phyloP scores from a whole-genome alignment of 2,888 invertebrate species.

The Criorhina ranunculi region DNA sequence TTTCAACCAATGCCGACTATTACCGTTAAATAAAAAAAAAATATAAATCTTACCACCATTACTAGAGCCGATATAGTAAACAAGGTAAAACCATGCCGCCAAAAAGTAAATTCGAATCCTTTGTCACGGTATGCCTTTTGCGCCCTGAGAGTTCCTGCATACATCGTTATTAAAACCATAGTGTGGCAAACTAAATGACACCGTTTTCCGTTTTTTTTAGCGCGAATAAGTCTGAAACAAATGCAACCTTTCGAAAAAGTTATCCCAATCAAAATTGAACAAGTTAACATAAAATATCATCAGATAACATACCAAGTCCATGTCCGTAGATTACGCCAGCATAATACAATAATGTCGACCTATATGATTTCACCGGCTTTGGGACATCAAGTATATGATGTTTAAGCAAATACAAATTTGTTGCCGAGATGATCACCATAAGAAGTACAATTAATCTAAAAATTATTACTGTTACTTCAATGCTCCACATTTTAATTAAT shows the following conservation, averaged over 20 bases:
- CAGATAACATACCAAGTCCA: constrained; percentile 33
- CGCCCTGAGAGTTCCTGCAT: background rate
- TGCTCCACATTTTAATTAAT: background rate
- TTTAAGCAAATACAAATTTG: too few relatives aligned
- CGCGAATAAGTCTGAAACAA: background rate
- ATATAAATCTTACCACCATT: constrained; percentile 29
- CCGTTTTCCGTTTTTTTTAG: background rate
- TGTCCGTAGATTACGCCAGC: constrained; percentile 24
- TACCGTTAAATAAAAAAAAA: too few relatives aligned
- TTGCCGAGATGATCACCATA: background rate
- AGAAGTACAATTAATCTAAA: background rate
- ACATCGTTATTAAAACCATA: background rate
- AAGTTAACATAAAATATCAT: background rate
- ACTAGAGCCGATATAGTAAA: constrained; percentile 32
- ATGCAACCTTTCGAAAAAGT: background rate
- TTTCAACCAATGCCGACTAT: background rate
- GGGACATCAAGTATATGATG: too few relatives aligned
- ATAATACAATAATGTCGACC: constrained; percentile 4
- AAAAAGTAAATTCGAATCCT: too few relatives aligned
- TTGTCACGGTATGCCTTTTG: too few relatives aligned
- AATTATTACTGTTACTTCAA: background rate
- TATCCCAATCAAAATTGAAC: background rate
- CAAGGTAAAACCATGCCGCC: background rate
- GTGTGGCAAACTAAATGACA: background rate
- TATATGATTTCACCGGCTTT: background rate